Percentiles rank a stretch among this genome's conserved stretches.
These are phyloP conservation scores for Cyaniris semiargus DNA, from an alignment of 2,888 invertebrate genomes.

Conservation along the genomic window DNA sequence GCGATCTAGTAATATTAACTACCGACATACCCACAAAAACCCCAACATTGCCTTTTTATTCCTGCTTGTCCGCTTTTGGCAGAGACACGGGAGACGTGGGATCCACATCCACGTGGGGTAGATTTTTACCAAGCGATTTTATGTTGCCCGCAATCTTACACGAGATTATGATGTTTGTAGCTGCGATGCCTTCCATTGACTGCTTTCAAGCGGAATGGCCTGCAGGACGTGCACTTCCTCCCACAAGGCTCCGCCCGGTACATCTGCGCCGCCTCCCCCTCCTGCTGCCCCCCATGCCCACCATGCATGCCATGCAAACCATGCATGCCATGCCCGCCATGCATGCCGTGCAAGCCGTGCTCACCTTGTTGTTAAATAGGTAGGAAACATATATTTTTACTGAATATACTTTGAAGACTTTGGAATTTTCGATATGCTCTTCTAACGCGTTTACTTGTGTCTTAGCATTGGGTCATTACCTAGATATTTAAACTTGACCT, in stretches of 20 bases:
- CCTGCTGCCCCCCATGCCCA: slow-evolving; percentile 67
- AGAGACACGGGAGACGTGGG: no score
- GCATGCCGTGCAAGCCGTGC: slow-evolving; percentile 62
- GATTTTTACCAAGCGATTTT: no score
- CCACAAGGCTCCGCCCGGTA: slow-evolving; percentile 76
- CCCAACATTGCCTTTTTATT: no score
- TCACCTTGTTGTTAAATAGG: slow-evolving; percentile 40
- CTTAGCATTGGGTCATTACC: no score
- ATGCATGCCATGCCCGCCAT: slow-evolving; percentile 66
- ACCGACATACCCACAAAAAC: no score
- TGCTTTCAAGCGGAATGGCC: slow-evolving; percentile 77
- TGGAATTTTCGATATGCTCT: background rate
- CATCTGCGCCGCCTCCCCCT: slow-evolving; percentile 69
- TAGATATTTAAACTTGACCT: no score
- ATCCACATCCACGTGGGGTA: no score
- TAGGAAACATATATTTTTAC: background rate
- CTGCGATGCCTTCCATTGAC: slow-evolving; percentile 76
- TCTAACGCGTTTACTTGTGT: background rate
- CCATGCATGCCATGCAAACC: slow-evolving; percentile 63
- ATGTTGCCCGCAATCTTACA: no score
- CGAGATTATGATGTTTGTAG: slow-evolving; percentile 48
- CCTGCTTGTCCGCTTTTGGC: no score
- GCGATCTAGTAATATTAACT: no score
- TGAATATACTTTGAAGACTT: no score
- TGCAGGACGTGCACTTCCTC: slow-evolving; percentile 76